Evolutionary conservation across 2,888 invertebrate genomes (phyloP), one percentile per base, ranked within the genome.

Genomic region (Pantelozetes paolii): DNA sequence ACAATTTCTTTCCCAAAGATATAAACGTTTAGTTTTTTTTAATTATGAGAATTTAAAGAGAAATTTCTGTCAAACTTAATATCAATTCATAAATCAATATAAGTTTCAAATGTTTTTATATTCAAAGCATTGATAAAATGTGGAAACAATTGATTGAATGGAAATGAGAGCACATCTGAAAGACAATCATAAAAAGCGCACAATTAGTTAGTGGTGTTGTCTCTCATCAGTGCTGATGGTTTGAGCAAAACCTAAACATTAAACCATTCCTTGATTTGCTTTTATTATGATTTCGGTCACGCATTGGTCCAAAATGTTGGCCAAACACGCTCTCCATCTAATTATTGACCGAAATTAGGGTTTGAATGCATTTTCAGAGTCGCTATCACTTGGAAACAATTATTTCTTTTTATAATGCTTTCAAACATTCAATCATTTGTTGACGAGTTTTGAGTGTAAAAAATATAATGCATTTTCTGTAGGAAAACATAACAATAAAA

Each of bases 181-280:
- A n/a, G n/a, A n/a, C n/a, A n/a, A n/a, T n/a, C n/a, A 50, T 9
- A 18, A 15, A 50, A 50, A 50, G 18, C 18, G 18, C 32, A 30
- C 62, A 30, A 62, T 30, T 32, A 62, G 18, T 32, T 15, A 32
- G 62, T 32, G 28, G 23, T 23, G 57, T 57, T 30, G 62, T 62
- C 30, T 32, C 30, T 32, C 30, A 28, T 62, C 62, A 62, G 18
- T 62, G 62, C 20, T 62, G 62, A 62, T 62, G 62, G 32, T 32
- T 62, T 9, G 1, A 30, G 62, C 57, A 57, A 57, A 57, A 50
- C 57, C 57, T 57, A 28, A 57, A 18, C 62, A 62, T 62, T 62
- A 32, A 32, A 32, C 62, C 62, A 62, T 62, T 62, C 62, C 62
- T 62, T 62, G 62, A 62, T 62, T 62, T 62, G 8, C 15, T n/a